Evolutionary conservation across 2,113 vertebrate species (phyloP).

Genomic region (Enhydra lutris): DNA sequence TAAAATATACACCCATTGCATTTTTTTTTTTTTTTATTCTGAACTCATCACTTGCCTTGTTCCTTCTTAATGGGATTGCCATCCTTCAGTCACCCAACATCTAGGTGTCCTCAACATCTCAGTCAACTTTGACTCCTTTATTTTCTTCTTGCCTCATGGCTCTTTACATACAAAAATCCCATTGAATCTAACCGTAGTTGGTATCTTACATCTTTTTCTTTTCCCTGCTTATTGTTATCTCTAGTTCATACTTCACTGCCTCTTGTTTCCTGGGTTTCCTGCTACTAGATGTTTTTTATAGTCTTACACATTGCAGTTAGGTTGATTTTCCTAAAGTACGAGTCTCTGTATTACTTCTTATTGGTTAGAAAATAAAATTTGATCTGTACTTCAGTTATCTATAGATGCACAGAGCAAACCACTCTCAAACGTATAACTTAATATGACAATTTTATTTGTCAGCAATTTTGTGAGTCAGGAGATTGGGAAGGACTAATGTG

Average conservation of each 20-base stretch:
- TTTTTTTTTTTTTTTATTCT: neutral
- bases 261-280: neutral
- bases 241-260: neutral
- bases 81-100: neutral
- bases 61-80: neutral
- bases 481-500: neutral
- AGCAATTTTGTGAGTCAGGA: neutral
- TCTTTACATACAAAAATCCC: neutral
- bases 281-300: neutral
- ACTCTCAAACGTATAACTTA: neutral
- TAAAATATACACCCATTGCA: neutral
- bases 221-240: neutral
- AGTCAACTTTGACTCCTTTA: neutral
- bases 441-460: neutral
- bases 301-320: neutral
- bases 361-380: neutral
- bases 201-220: neutral
- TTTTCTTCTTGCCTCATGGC: neutral
- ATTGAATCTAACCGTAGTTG: neutral
- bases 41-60: slow-evolving; percentile 5
- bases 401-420: neutral
- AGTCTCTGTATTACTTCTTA: neutral
- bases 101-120: neutral
- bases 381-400: neutral
- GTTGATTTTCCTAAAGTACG: slow-evolving; percentile 10